Conservation (phyloP, 2,113 vertebrate genomes). For the Limanda limanda region DNA sequence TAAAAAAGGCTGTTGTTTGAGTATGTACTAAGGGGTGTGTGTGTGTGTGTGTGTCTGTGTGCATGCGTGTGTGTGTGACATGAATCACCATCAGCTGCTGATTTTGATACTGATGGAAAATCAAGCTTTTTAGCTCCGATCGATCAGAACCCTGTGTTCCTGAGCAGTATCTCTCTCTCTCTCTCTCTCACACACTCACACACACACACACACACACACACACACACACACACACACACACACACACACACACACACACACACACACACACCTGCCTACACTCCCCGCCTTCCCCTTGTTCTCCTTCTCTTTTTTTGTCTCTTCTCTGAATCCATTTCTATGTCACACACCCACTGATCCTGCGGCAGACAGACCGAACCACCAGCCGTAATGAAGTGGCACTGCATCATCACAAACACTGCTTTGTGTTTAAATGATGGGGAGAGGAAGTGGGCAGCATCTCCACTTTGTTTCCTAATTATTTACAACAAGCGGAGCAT, state of each 20-base stretch:
- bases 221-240: not conserved
- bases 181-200: not conserved
- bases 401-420: slow-evolving; percentile 72
- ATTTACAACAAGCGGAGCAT: slow-evolving; percentile 58
- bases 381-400: slow-evolving; percentile 70
- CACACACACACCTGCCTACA: not conserved
- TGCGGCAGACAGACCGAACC: slow-evolving; percentile 71
- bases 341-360: slow-evolving; percentile 63
- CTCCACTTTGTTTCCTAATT: slow-evolving; percentile 69
- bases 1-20: not conserved
- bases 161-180: not conserved
- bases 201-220: not conserved
- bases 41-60: slow-evolving; percentile 1
- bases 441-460: slow-evolving; percentile 52
- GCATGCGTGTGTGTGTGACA: not conserved
- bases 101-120: slow-evolving; percentile 49
- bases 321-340: slow-evolving; percentile 63
- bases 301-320: slow-evolving; percentile 19
- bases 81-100: slow-evolving; percentile 3
- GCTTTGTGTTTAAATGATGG: slow-evolving; percentile 69
- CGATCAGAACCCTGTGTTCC: not conserved
- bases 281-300: not conserved
- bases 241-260: not conserved
- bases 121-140: slow-evolving; percentile 38
- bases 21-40: slow-evolving; percentile 1